A percentile compares a stretch with the other conserved stretches of the same genome.
Evolutionary conservation across 1,140 invertebrate genomes (phyloP).

Genomic region (Odontomachus brunneus): DNA sequence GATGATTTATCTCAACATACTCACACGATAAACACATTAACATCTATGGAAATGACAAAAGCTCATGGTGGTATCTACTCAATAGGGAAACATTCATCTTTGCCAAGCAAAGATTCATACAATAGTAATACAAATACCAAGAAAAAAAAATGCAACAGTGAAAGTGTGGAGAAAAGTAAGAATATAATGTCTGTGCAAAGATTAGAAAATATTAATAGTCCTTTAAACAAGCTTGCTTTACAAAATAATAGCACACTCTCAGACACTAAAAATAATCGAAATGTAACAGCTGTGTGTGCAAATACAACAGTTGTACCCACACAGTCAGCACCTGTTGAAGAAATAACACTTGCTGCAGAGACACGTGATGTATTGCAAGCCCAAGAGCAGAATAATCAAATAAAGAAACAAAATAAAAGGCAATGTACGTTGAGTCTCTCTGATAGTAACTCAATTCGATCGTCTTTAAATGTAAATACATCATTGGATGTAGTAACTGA

Average conservation of each 20-base stretch:
- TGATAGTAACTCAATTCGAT: constrained; percentile 47
- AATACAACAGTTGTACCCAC: constrained; percentile 66
- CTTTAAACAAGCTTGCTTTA: not conserved
- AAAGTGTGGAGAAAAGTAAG: not conserved
- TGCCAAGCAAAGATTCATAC: not conserved
- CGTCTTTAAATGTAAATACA: constrained; percentile 77
- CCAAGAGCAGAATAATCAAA: not conserved
- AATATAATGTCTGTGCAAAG: not conserved
- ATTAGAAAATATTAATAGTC: not conserved
- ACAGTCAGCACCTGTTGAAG: constrained; percentile 64
- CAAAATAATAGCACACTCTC: not conserved
- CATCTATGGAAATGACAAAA: constrained; percentile 55
- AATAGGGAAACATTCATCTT: not conserved
- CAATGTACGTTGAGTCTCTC: not conserved
- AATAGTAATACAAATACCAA: not conserved
- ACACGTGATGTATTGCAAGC: not conserved
- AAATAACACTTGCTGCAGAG: not conserved
- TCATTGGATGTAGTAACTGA: constrained; percentile 67
- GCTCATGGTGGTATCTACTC: not conserved
- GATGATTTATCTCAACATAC: not conserved
- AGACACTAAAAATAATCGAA: not conserved
- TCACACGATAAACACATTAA: constrained; percentile 22
- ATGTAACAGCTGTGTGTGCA: not conserved
- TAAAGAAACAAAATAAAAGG: not conserved
- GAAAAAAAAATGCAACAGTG: not conserved